Evolutionary conservation across 1,140 invertebrate genomes (phyloP).

Genomic region (Tachypleus tridentatus): DNA sequence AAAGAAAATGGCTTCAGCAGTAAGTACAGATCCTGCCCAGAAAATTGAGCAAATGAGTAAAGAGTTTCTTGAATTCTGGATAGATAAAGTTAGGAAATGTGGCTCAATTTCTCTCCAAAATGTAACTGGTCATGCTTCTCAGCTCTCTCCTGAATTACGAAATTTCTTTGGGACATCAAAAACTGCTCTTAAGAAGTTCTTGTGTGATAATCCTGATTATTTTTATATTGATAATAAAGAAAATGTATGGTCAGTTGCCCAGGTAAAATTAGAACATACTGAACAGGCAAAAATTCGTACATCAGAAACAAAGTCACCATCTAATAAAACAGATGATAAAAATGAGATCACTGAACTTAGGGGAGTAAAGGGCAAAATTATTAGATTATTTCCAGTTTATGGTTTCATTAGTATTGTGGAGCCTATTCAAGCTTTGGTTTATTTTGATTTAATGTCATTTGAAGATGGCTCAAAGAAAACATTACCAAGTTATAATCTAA

Average conservation of each 20-base stretch:
- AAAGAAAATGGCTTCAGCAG: too few species aligned
- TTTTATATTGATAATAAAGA: background rate
- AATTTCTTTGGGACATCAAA: background rate
- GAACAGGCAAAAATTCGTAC: background rate
- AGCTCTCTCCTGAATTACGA: background rate
- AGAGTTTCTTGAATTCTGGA: too few species aligned
- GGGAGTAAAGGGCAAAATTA: background rate
- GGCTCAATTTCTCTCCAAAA: background rate
- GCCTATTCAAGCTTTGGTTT: background rate
- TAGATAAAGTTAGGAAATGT: background rate
- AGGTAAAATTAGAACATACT: background rate
- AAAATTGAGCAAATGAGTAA: too few species aligned
- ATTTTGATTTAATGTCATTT: slow-evolving; percentile 1
- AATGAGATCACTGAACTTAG: background rate
- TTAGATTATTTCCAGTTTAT: slow-evolving; percentile 1
- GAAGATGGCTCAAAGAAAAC: background rate
- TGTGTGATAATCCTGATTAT: background rate
- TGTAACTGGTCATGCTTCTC: background rate
- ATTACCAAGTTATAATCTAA: background rate
- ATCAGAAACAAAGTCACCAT: background rate
- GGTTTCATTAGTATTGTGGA: background rate
- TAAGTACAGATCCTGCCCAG: too few species aligned
- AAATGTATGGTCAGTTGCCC: background rate
- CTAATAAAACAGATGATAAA: background rate
- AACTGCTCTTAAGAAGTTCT: background rate